Evolutionary conservation across 2,113 vertebrate genomes (phyloP).

Genomic region (Pseudolaguvia tuberculata): DNA sequence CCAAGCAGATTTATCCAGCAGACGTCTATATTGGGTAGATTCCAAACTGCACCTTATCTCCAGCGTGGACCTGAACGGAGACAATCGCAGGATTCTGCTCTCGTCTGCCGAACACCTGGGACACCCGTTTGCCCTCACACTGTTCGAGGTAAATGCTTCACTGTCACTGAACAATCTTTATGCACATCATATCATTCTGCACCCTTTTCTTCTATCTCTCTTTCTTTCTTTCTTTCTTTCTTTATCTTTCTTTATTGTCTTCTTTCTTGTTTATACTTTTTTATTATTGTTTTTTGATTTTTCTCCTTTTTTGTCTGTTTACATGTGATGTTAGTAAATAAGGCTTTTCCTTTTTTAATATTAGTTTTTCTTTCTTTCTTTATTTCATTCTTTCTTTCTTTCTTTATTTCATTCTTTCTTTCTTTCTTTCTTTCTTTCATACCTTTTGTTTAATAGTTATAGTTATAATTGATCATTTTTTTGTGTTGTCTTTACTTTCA

Average conservation of each 20-base stretch:
- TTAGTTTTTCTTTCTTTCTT: not conserved
- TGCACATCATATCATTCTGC: not conserved
- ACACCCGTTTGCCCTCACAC: constrained; percentile 90
- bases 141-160: constrained; percentile 83
- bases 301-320: not conserved
- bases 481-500: too few species aligned
- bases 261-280: not conserved
- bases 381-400: not conserved
- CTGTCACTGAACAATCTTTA: not conserved
- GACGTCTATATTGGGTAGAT: constrained; percentile 96
- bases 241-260: not conserved
- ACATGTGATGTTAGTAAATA: not conserved
- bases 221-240: not conserved
- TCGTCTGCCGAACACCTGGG: constrained; percentile 83
- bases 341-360: not conserved
- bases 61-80: constrained; percentile 87
- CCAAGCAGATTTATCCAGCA: constrained; percentile 83
- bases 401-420: not conserved
- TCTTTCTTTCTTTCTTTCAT: not conserved
- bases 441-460: too few species aligned
- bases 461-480: too few species aligned
- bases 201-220: not conserved
- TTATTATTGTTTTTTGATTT: not conserved
- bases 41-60: constrained; percentile 94
- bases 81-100: constrained; percentile 87